Conservation (phyloP, 2,888 invertebrate genomes). For the Anoncus sp. region DNA sequence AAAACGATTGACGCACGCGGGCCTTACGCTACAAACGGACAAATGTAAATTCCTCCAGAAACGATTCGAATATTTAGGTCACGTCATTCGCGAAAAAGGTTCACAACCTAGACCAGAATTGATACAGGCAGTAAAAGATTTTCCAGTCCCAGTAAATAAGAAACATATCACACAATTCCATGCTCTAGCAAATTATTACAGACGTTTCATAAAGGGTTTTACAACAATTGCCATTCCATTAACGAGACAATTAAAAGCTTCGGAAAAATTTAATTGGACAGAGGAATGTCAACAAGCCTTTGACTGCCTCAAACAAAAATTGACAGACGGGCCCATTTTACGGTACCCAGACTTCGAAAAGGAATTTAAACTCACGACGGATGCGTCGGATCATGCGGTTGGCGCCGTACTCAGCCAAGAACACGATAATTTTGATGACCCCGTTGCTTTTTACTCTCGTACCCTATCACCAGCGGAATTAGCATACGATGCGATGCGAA, state of each 20-base stretch:
- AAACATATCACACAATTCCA: constrained; percentile 54
- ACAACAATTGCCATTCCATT: constrained; percentile 44
- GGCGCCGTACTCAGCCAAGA: constrained; percentile 73
- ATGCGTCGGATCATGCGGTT: constrained; percentile 48
- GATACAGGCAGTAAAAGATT: constrained; percentile 46
- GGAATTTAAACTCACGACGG: constrained; percentile 53
- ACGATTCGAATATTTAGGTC: constrained; percentile 53
- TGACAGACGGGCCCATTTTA: constrained; percentile 49
- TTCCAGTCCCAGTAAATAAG: constrained; percentile 44
- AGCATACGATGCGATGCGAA: constrained; percentile 76
- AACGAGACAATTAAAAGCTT: constrained; percentile 37
- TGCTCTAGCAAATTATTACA: constrained; percentile 48
- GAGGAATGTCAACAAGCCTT: constrained; percentile 42
- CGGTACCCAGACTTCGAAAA: constrained; percentile 34
- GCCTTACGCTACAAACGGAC: constrained; percentile 37
- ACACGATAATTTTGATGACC: constrained; percentile 69
- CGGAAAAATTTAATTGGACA: constrained; percentile 48
- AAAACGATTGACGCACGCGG: constrained; percentile 31
- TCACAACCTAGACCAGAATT: constrained; percentile 48
- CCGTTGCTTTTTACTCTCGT: constrained; percentile 75
- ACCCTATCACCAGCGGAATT: constrained; percentile 70
- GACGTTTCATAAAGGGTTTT: no score
- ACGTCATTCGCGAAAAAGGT: constrained; percentile 55
- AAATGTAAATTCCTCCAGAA: constrained; percentile 56
- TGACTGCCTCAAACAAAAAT: constrained; percentile 50